Evolutionary conservation across 2,888 invertebrate genomes (phyloP), one percentile per base, ranked within the genome.

Genomic region (Andrena bicolor): DNA sequence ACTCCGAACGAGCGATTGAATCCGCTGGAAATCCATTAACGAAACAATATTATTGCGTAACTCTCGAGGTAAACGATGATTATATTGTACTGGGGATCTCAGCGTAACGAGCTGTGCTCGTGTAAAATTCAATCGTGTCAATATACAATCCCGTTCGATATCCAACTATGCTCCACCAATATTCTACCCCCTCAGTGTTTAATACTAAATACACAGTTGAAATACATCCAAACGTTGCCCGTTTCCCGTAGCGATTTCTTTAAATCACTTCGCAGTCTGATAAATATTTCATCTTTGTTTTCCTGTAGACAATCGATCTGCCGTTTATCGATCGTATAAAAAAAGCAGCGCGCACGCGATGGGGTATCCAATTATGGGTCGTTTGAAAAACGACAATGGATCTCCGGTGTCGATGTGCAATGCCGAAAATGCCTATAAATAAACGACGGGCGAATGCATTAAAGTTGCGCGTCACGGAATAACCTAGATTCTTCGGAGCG

Each of bases 401-500:
- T 49, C n/a, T n/a, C 8, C 10, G 10, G 23, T 2, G 23, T 48
- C 2, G 32, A 70, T 58, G 48, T 41, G 73, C 23, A 66, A 74
- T 41, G 8, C 64, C 80, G 70, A 81, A 80, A 81, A 80, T 70
- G 53, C 32, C 28, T 61, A 70, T 70, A 81, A 81, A 81, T 80
- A 80, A 80, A 61, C 81, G 60, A 26, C 56, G 35, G 32, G n/a
- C 74, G 60, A 80, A 53, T 81, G 80, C 65, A 74, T 81, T 80
- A 65, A 80, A 81, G 64, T 80, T 80, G 74, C 81, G 32, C 69
- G 80, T 74, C 74, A 74, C 81, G 82, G 76, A 76, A 69, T 82
- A 76, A 82, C 82, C 76, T 81, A 82, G 76, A 82, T 82, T 82
- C 82, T 65, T 76, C 41, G 35, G 53, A 69, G 60, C 64, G 28